Conservation (phyloP, 2,797 vertebrate genomes). For the Mormyrus hasselquistii region DNA sequence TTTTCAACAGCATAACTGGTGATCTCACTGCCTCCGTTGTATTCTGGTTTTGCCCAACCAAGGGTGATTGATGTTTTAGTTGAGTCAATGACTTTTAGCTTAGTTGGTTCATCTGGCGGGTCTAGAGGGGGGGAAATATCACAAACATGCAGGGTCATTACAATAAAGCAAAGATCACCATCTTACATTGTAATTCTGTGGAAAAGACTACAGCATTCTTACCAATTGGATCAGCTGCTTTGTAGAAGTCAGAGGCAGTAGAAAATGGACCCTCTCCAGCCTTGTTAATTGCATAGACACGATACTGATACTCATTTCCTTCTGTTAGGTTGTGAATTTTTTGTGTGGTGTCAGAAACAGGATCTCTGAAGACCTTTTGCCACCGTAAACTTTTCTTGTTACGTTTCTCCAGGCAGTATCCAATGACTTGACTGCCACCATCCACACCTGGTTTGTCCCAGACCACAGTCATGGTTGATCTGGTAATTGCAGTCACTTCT, state of each 20-base stretch:
- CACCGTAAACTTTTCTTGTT: constrained; percentile 93
- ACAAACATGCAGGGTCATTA: background rate
- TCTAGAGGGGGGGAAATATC: constrained; percentile 57
- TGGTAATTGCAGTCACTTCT: constrained; percentile 80
- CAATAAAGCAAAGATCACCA: background rate
- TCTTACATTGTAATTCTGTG: background rate
- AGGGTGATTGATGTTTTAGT: constrained; percentile 95
- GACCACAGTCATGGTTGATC: constrained; percentile 84
- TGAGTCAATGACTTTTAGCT: constrained; percentile 86
- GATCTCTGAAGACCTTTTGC: constrained; percentile 88
- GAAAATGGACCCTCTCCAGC: constrained; percentile 88
- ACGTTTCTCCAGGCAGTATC: constrained; percentile 89
- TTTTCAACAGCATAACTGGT: constrained; percentile 82
- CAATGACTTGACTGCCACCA: constrained; percentile 83
- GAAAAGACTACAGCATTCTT: constrained; percentile 41
- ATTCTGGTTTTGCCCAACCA: constrained; percentile 87
- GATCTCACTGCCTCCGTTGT: constrained; percentile 86
- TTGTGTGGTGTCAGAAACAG: constrained; percentile 75
- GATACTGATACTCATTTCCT: constrained; percentile 87
- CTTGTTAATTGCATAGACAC: constrained; percentile 86
- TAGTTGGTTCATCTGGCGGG: constrained; percentile 80
- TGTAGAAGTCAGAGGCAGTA: constrained; percentile 83
- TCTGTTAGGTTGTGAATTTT: constrained; percentile 82
- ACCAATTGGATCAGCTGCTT: constrained; percentile 89
- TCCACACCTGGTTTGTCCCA: constrained; percentile 86